Conservation (phyloP, 1,140 invertebrate genomes). For the Drosophila miranda region DNA sequence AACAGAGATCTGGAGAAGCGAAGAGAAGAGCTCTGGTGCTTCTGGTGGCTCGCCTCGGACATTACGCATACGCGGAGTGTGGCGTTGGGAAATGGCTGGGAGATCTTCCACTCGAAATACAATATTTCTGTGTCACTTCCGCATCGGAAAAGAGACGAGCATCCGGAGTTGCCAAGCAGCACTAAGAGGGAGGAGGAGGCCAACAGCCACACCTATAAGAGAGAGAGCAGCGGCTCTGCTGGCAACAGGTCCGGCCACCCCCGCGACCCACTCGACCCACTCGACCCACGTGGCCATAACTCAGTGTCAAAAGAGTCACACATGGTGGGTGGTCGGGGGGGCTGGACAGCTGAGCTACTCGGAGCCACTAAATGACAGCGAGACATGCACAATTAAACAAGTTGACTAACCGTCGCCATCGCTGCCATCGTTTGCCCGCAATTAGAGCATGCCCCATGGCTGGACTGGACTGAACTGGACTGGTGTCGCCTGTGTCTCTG, state of each 20-base stretch:
- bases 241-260: constrained; percentile 42
- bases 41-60: background rate
- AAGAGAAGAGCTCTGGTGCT: no score
- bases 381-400: constrained; percentile 79
- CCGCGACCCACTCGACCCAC: background rate
- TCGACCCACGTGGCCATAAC: constrained; percentile 25
- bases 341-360: constrained; percentile 7
- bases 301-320: constrained; percentile 34
- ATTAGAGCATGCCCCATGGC: constrained; percentile 26
- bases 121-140: constrained; percentile 33
- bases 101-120: no score
- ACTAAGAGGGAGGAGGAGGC: background rate
- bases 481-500: background rate
- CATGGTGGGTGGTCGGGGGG: constrained; percentile 11
- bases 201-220: constrained; percentile 16
- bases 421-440: constrained; percentile 37
- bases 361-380: constrained; percentile 53
- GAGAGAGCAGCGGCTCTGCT: background rate
- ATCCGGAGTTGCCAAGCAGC: background rate
- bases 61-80: constrained; percentile 50
- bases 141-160: constrained; percentile 6
- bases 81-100: no score
- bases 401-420: constrained; percentile 40
- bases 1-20: constrained; percentile 10
- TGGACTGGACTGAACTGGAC: constrained; percentile 10